Percentiles rank a stretch among this genome's conserved stretches.
phyloP scores from a whole-genome alignment of 2,113 vertebrate species.

The Terrapene triunguis region DNA sequence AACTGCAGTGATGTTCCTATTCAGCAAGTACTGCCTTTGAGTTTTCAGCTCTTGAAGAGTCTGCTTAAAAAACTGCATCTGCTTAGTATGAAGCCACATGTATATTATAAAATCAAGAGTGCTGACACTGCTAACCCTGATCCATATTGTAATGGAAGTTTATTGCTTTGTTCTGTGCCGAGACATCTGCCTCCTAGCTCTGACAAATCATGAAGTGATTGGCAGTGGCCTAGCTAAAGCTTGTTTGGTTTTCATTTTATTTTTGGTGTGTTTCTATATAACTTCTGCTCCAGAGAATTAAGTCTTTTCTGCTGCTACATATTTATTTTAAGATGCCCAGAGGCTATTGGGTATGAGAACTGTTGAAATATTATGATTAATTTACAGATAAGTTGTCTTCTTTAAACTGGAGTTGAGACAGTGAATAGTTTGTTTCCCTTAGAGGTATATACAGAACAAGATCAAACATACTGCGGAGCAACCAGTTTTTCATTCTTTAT shows the following conservation, averaged over 20 bases:
- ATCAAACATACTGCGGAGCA: neutral
- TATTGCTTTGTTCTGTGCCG: neutral
- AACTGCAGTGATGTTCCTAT: neutral
- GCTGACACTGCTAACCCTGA: neutral
- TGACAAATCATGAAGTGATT: neutral
- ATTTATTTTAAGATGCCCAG: neutral
- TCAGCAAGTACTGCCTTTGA: neutral
- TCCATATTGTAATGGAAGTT: neutral
- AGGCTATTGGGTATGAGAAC: neutral
- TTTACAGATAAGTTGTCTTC: neutral
- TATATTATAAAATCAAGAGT: neutral
- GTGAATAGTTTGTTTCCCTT: neutral
- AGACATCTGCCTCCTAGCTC: neutral
- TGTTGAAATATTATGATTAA: neutral
- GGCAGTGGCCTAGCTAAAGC: neutral
- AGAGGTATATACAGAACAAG: neutral
- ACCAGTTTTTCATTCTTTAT: neutral
- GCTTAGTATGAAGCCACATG: neutral
- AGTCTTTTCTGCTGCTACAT: neutral
- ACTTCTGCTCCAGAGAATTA: neutral
- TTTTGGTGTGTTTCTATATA: neutral
- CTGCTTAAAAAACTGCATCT: neutral
- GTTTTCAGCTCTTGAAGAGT: neutral
- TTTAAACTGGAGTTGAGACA: neutral
- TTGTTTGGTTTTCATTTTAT: fast-evolving